A percentile compares a stretch with the other conserved stretches of the same genome.
These are phyloP conservation scores for Trichonephila inaurata DNA, from an alignment of 1,140 invertebrate species.

Conservation along the genomic window DNA sequence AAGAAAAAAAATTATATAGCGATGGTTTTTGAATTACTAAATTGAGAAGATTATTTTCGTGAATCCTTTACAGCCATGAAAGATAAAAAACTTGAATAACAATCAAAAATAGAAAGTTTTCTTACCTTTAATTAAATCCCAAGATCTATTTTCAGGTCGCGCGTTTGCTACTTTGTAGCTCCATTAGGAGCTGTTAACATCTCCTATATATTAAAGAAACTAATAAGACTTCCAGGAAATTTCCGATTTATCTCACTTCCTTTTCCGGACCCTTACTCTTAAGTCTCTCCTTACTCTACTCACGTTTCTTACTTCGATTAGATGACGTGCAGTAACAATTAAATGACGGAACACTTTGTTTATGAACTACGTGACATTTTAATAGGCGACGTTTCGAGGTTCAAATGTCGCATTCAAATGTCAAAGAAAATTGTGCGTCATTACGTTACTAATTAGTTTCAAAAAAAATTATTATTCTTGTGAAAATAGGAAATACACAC, in stretches of 20 bases:
- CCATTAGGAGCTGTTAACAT: not conserved
- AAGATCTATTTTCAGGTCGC: not conserved
- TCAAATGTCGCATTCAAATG: not conserved
- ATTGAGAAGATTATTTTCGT: no score
- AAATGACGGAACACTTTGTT: not conserved
- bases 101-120: not conserved
- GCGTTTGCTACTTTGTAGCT: not conserved
- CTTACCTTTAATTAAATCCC: not conserved
- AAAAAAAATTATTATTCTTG: no score
- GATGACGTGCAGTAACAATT: not conserved
- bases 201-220: constrained; percentile 42
- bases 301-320: not conserved
- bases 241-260: constrained; percentile 41
- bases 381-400: not conserved
- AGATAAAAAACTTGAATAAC: no score
- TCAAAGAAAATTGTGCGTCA: not conserved
- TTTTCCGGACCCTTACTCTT: constrained; percentile 31
- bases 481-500: no score
- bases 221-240: constrained; percentile 58
- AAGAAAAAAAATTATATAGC: no score
- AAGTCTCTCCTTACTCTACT: constrained; percentile 13
- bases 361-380: not conserved
- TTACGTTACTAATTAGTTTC: no score
- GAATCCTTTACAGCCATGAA: no score
- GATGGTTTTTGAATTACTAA: no score